These are phyloP conservation scores for Nothobranchius kuhntae DNA, from an alignment of 2,113 vertebrate genomes.

Conservation along the genomic window DNA sequence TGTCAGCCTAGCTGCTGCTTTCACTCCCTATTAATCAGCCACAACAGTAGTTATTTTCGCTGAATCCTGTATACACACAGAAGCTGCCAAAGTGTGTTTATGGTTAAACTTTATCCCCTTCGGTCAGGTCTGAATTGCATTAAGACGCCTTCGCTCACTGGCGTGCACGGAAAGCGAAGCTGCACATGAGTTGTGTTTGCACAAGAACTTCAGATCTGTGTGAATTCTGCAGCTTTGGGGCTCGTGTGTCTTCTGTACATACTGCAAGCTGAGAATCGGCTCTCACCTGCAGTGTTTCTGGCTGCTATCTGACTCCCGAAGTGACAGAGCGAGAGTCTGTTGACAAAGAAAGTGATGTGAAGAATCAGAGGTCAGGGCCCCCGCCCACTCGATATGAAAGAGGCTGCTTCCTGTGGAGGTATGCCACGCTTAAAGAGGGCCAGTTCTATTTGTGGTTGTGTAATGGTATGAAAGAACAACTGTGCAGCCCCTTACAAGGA, in stretches of 20 bases:
- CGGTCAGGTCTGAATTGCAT: constrained; percentile 55
- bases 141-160: constrained; percentile 45
- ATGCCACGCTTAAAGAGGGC: constrained; percentile 71
- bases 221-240: constrained; percentile 29
- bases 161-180: constrained; percentile 22
- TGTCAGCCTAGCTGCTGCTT: constrained; percentile 67
- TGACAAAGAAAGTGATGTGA: constrained; percentile 72
- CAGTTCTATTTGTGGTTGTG: constrained; percentile 78
- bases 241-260: constrained; percentile 26
- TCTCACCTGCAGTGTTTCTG: constrained; percentile 36
- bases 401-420: constrained; percentile 74
- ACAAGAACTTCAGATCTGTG: constrained; percentile 29
- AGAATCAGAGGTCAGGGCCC: constrained; percentile 62
- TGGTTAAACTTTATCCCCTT: constrained; percentile 65
- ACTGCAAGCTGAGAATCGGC: constrained; percentile 32
- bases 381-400: constrained; percentile 68
- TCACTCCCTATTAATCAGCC: constrained; percentile 72
- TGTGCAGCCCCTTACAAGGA: constrained; percentile 82
- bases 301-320: constrained; percentile 35
- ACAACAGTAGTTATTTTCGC: constrained; percentile 72
- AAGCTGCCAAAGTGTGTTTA: constrained; percentile 74
- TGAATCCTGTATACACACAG: constrained; percentile 64
- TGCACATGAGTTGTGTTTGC: constrained; percentile 38
- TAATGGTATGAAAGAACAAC: constrained; percentile 82
- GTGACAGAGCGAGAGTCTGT: constrained; percentile 64